Evolutionary conservation across 2,888 invertebrate genomes (phyloP).

Genomic region (Athripsodes cinereus): DNA sequence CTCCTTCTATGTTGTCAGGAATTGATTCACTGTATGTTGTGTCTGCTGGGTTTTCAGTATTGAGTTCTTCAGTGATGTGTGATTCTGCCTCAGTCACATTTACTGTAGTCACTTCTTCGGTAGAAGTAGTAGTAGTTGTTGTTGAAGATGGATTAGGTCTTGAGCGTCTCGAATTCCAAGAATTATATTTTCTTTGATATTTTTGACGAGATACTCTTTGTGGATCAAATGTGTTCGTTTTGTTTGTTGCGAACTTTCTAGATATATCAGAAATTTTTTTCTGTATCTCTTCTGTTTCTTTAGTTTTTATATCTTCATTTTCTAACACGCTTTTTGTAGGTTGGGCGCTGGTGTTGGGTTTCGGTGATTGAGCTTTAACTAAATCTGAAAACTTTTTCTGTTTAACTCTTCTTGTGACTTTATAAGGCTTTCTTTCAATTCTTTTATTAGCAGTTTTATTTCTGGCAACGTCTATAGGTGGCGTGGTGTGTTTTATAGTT

Average conservation of each 20-base stretch:
- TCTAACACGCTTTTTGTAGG: no score
- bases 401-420: constrained; percentile 21
- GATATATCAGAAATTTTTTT: neutral
- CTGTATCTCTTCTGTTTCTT: no score
- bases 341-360: no score
- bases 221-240: neutral
- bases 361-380: constrained; percentile 36
- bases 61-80: constrained; percentile 6
- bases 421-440: constrained; percentile 13
- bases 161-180: constrained; percentile 28
- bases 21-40: neutral
- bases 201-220: neutral
- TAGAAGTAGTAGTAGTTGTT: no score
- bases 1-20: constrained; percentile 2
- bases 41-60: neutral
- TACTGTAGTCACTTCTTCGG: neutral
- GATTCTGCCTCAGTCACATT: neutral
- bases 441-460: neutral
- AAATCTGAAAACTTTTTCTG: constrained; percentile 30
- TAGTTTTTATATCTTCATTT: no score
- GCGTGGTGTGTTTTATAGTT: neutral
- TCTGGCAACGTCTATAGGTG: neutral
- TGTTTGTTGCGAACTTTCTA: neutral
- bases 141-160: constrained; percentile 2
- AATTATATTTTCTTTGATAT: constrained; percentile 21